Evolutionary conservation across 2,113 vertebrate genomes (phyloP), one percentile per base, ranked within the genome.

Genomic region (Oncorhynchus gorbuscha): DNA sequence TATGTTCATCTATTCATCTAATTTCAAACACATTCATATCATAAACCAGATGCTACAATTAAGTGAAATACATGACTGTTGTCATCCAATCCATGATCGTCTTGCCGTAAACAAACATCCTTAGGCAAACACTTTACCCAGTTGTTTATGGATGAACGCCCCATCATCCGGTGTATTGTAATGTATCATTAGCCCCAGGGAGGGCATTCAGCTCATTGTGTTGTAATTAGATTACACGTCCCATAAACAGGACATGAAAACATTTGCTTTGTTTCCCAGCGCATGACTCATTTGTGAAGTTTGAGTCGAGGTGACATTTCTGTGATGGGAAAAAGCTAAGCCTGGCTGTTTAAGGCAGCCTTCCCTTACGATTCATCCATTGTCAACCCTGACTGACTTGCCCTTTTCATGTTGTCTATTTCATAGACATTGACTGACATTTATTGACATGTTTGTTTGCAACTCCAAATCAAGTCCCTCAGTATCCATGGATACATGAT

Each of bases 361-460:
- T 76, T 79, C 84, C 80, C 77, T 87, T 90, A 28, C 79, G 78
- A 61, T 87, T 76, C 70, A 32, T 91, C 75, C 13, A 75, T 14
- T 8, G 18, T 62, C 18, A 62, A 62, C 59, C 14, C 59, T 62
- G 59, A 20, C 55, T 58, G 55, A 62, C 59, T 8, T 62, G 18
- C 59, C 59, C 49, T 55, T 55, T 5, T 62, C 18, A 62, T 22
- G 59, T 22, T 62, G 59, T 62, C 59, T 62, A 55, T 55, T 55
- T 55, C 49, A 55, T 55, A 4, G 14, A 55, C 49, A 18, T 55
- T 55, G 49, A 55, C 16, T 16, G 1, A 55, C 49, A 18, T 55
- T 55, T 16, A 55, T 55, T 55, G 49, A 55, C 49, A 55, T 55
- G 49, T 55, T 18, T 55, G 51, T 55, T 55, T 18, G 51, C 16